Base-by-base conservation (phyloP, 2,888 invertebrate species). In the Drosophila leonis region DNA sequence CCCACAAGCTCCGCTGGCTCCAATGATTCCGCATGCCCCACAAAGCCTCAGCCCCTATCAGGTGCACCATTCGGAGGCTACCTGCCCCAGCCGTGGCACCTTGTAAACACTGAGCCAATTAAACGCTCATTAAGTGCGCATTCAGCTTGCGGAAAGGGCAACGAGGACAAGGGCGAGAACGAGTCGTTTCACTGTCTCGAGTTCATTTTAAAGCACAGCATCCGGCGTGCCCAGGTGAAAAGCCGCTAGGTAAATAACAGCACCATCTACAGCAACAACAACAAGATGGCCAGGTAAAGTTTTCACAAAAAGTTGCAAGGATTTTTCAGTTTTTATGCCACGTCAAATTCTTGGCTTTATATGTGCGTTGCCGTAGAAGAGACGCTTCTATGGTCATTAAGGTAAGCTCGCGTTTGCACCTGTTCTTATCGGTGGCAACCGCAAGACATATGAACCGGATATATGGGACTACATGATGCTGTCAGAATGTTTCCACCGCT, bases 61-160 rank as follows among this genome's bases (percentile, higher is more conserved):
- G 4, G 12, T 46, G 48, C 31, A 12, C 13, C 54, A 33, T 27
- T 35, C 18, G 8, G 27, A 13, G 35, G n/a, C 15, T 12, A 20
- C 27, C 13, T 3, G 0, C 41, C 60, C 24, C 35, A 60, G 29
- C n/a, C 35, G 5, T 49, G 64, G 76, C 84, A 82, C 74, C 80
- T 79, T 79, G 86, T 86, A 83, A 83, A 83, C 83, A 83, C 78
- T 67, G 84, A 81, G 83, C 83, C 83, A 83, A 83, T 83, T 83
- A 83, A 87, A 87, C 83, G 87, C 83, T 83, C 83, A 83, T 83
- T 87, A 87, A 84, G 84, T 87, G 84, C 84, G 82, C 83, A 83
- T 77, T 77, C 78, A 63, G 56, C 60, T 52, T 69, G 60, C 31
- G 63, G 48, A 69, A 57, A 42, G 65, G 68, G 76, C 54, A 54